Conservation (phyloP, 2,113 vertebrate species). For the Poeciliopsis prolifica region DNA sequence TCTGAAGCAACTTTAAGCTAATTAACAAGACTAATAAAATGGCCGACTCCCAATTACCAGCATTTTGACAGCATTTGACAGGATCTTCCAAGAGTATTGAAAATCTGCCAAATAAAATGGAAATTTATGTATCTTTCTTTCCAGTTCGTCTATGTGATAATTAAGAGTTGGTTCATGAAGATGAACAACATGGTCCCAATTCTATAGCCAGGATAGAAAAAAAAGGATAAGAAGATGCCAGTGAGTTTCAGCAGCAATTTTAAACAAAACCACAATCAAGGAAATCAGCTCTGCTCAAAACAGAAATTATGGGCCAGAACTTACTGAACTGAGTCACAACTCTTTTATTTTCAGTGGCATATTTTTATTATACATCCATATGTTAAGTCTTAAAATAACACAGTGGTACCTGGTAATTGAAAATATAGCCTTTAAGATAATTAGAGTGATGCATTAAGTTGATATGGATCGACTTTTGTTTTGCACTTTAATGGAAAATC, state of each 20-base stretch:
- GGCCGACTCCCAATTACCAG: neutral
- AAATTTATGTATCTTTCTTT: neutral
- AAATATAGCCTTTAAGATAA: too few species aligned
- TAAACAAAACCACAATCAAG: neutral
- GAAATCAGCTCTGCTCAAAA: neutral
- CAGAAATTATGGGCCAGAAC: neutral
- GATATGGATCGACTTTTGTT: too few species aligned
- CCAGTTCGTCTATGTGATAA: constrained; percentile 2
- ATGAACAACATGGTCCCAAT: neutral
- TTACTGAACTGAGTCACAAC: too few species aligned
- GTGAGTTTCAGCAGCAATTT: neutral
- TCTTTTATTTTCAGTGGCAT: too few species aligned
- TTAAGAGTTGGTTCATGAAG: constrained; percentile 1
- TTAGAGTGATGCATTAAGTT: too few species aligned
- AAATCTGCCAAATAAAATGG: neutral
- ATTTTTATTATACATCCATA: too few species aligned
- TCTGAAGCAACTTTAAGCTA: neutral
- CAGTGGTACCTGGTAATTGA: too few species aligned
- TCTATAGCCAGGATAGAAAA: neutral
- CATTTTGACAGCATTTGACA: neutral
- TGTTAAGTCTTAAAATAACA: too few species aligned
- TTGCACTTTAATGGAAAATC: too few species aligned
- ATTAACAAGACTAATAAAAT: neutral
- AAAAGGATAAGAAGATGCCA: neutral
- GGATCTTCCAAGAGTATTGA: neutral